phyloP scores from a whole-genome alignment of 1,140 invertebrate genomes.

The Ridgeia piscesae region DNA sequence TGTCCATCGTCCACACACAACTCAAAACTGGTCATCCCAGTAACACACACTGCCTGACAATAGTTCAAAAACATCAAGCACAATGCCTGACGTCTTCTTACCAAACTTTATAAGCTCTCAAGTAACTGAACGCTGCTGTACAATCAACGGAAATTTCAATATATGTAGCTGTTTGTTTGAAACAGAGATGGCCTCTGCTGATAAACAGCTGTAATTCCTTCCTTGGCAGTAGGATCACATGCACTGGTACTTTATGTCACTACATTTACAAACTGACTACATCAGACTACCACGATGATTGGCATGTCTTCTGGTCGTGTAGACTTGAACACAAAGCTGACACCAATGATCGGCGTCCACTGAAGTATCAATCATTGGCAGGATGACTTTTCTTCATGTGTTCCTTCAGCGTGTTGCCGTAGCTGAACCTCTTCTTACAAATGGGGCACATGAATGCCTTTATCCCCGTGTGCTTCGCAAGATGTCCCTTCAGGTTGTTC shows the following conservation, averaged over 20 bases:
- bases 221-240: conserved; percentile 47
- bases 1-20: not conserved
- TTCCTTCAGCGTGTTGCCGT: conserved; percentile 1
- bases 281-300: conserved; percentile 65
- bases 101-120: not conserved
- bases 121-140: not conserved
- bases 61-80: not conserved
- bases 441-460: conserved; percentile 64
- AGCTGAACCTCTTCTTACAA: conserved; percentile 9
- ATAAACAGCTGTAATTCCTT: not conserved
- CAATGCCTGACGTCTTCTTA: not conserved
- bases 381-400: conserved; percentile 59
- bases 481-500: conserved; percentile 22
- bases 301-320: not conserved
- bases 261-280: conserved; percentile 69
- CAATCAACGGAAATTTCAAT: not conserved
- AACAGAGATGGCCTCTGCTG: not conserved
- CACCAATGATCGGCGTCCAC: not conserved
- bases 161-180: not conserved
- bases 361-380: not conserved
- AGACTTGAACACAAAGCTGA: not conserved
- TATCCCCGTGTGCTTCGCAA: conserved; percentile 68
- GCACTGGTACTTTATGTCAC: conserved; percentile 76
- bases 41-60: not conserved
- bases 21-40: not conserved